Evolutionary conservation across 2,888 invertebrate species (phyloP).

Genomic region (Nycteola revayana): DNA sequence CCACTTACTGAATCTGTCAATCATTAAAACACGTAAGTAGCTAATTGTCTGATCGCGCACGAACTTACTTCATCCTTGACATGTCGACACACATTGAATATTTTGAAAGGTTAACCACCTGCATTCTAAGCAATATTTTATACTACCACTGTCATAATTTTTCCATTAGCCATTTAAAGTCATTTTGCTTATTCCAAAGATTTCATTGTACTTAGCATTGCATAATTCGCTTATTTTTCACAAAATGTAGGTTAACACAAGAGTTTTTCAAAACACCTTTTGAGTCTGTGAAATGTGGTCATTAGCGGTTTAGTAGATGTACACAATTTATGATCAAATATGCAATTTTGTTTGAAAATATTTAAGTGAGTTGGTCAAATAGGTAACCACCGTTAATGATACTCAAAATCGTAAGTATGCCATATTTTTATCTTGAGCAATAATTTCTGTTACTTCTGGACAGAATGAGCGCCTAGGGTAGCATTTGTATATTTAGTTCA

Average conservation of each 20-base stretch:
- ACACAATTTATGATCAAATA: no score
- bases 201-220: conserved; percentile 25
- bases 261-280: conserved; percentile 16
- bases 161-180: conserved; percentile 12
- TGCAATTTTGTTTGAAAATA: no score
- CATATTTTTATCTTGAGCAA: no score
- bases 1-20: no score
- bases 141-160: background rate
- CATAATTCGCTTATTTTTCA: conserved; percentile 24
- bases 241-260: conserved; percentile 30
- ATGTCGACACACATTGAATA: conserved; percentile 25
- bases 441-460: no score
- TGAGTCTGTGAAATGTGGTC: conserved; percentile 15
- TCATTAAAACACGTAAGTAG: conserved; percentile 3
- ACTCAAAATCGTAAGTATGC: no score
- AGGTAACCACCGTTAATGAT: no score
- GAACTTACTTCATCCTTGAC: conserved; percentile 36
- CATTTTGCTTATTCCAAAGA: conserved; percentile 27
- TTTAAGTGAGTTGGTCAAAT: no score
- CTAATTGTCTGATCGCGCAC: conserved; percentile 12
- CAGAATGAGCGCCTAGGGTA: no score
- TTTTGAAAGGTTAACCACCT: conserved; percentile 35
- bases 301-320: conserved; percentile 25
- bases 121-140: conserved; percentile 12
- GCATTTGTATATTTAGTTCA: no score